Percentiles rank a stretch among this genome's conserved stretches.
These are phyloP conservation scores for Huso huso DNA, from an alignment of 2,797 vertebrate species.

Conservation along the genomic window DNA sequence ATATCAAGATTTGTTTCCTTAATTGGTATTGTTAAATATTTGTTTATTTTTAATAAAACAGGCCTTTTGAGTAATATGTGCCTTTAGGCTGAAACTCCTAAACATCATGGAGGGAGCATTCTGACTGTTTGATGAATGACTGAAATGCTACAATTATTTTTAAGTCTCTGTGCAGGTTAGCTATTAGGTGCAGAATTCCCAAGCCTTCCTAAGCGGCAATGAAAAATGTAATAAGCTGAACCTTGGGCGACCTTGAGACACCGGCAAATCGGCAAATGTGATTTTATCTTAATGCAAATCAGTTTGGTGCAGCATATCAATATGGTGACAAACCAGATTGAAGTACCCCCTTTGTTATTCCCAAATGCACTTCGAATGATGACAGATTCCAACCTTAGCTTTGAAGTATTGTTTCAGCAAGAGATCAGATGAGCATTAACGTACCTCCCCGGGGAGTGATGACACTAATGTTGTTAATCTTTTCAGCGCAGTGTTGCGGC, in stretches of 20 bases:
- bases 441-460: conserved; percentile 5
- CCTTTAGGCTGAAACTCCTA: no score
- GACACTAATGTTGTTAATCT: conserved; percentile 8
- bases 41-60: no score
- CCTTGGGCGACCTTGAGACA: conserved; percentile 9
- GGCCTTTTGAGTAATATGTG: no score
- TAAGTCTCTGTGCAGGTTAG: no score
- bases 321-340: conserved; percentile 7
- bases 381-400: conserved; percentile 9
- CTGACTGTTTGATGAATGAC: neutral
- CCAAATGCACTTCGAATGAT: conserved; percentile 1
- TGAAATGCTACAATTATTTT: no score
- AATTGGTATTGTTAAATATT: no score
- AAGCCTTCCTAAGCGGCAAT: neutral
- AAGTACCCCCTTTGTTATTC: conserved; percentile 5
- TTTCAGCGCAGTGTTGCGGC: conserved; percentile 3
- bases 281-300: conserved; percentile 12
- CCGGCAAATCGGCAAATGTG: neutral
- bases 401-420: conserved; percentile 16
- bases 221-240: conserved; percentile 9
- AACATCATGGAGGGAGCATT: no score
- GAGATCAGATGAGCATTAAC: conserved; percentile 7
- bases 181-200: conserved; percentile 6
- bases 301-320: conserved; percentile 8
- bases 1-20: no score